Evolutionary conservation across 1,140 invertebrate species (phyloP).

Genomic region (Eurytemora carolleeae): DNA sequence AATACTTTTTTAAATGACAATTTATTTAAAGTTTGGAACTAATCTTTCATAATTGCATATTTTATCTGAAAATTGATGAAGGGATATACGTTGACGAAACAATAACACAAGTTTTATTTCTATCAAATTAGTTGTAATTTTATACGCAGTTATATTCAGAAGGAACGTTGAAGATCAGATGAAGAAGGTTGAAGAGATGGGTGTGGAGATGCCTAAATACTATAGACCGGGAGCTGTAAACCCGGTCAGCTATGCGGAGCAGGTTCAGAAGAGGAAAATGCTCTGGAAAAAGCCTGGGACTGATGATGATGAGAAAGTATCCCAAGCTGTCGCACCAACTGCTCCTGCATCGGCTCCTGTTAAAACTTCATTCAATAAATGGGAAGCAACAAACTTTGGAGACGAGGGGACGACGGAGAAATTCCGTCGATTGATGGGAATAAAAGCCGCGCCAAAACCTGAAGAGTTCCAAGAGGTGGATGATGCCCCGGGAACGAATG

Average conservation of each 20-base stretch:
- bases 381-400: conserved; percentile 15
- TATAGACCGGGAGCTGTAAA: conserved; percentile 11
- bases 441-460: conserved; percentile 23
- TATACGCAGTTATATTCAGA: too few species aligned
- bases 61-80: too few species aligned
- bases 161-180: background rate
- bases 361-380: conserved; percentile 10
- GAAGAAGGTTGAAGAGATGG: background rate
- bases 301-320: background rate
- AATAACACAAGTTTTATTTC: too few species aligned
- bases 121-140: too few species aligned
- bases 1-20: too few species aligned
- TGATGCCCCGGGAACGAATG: background rate
- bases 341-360: background rate
- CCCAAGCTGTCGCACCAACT: background rate
- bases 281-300: conserved; percentile 7
- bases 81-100: too few species aligned
- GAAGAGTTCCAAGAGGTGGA: background rate
- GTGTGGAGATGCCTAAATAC: conserved; percentile 11
- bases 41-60: too few species aligned
- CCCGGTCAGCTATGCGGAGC: conserved; percentile 11
- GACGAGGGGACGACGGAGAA: conserved; percentile 22
- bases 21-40: too few species aligned
- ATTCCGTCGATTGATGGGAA: conserved; percentile 32
- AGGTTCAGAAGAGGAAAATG: conserved; percentile 13